Evolutionary conservation across 2,888 invertebrate genomes (phyloP), one percentile per base, ranked within the genome.

Genomic region (Anarsia innoxiella): DNA sequence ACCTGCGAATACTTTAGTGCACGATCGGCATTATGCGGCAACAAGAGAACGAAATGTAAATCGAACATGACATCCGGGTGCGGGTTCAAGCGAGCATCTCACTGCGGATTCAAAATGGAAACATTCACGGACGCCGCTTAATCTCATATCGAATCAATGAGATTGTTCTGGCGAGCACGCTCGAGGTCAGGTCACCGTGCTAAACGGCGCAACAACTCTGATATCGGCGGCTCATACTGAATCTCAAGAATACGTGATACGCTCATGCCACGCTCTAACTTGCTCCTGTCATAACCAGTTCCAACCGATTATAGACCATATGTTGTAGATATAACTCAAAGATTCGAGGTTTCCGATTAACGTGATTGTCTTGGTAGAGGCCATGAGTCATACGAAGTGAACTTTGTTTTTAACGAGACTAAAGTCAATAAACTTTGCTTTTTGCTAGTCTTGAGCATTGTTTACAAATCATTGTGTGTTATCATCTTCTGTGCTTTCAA

Each of bases 1-100:
- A 56, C 48, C 53, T 51, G 55, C 49, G 51, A 64, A 58, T 45
- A 52, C 46, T 19, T 39, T 34, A 12, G 39, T 47, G 63, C 71
- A 71, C 70, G 72, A 72, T 53, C 55, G 53, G 60, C 55, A 64
- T 69, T 65, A 68, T 59, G 62, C 57, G 52, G 64, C 57, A 66
- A 65, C 62, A 58, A 71, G 65, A 68, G 67, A 64, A 59, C 70
- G 51, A 68, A 73, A 73, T 69, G 66, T 66, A 68, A 72, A 73
- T 66, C 63, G 56, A 69, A 76, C 72, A 75, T 71, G 77, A 77
- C 78, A 79, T 80, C 79, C 78, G 78, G 79, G 75, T 76, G 78
- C 69, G 63, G 71, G 76, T 72, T 77, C 74, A 77, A 64, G 61
- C 66, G 65, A 65, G 63, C 71, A 72, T 73, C 65, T 49, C 53